Evolutionary conservation across 2,113 vertebrate genomes (phyloP), one percentile per base, ranked within the genome.

Genomic region (Sigmodon hispidus): DNA sequence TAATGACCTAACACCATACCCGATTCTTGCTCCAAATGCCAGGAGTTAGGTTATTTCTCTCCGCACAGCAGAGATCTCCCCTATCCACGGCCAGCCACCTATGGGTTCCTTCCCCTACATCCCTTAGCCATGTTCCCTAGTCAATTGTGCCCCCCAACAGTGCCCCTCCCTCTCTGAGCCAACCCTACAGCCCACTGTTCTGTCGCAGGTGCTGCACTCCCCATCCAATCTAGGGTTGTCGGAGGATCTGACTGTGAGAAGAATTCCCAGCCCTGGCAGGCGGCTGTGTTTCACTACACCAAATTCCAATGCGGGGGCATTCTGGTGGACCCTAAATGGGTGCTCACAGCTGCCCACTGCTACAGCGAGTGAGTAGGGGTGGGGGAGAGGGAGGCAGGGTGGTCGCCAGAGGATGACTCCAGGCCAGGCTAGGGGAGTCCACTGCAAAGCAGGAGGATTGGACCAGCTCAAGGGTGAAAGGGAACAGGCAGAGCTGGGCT

Each of bases 331-430:
- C 81, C 89, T 9, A 12, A 70, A 55, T 97, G 97, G 96, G 96
- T 96, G 55, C 97, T 97, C 70, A 97, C 97, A 0, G 97, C 96
- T 0, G 97, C 96, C 31, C 97, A 98, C 69, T 96, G 96, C 86
- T 9, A 24, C 36, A 87, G 0, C 1, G 0, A 90, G 97, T 97
- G 72, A 95, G 96, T 96, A n/a, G 1, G 2, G 2, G 5, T 24
- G 22, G 34, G 34, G 19, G 19, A 12, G 26, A 45, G 26, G 22
- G 22, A 0, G 7, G 8, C 52, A 13, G 10, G 5, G 50, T 50
- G 16, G 36, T 24, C 2, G 76, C 36, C 50, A 75, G 76, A 11
- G 19, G 24, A 2, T 7, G 16, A 22, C 80, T 69, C 72, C 57
- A 40, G 79, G 19, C 31, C 22, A 72, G 59, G 40, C 72, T 70